Conservation (phyloP, 2,797 vertebrate species). For the Emys orbicularis region DNA sequence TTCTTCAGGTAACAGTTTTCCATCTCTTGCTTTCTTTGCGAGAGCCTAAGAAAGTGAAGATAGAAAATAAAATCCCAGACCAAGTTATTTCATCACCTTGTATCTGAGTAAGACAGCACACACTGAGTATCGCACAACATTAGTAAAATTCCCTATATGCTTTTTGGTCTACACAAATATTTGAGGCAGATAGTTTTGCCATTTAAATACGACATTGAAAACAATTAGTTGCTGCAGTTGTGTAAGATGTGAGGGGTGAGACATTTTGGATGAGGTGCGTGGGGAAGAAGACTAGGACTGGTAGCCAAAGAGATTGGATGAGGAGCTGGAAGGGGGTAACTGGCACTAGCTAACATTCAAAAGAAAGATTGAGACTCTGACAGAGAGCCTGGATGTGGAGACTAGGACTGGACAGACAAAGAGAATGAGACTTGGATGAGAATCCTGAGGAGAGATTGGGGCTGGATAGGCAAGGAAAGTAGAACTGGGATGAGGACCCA, state of each 20-base stretch:
- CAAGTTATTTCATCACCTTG: neutral
- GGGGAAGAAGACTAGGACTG: neutral
- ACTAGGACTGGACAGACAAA: neutral
- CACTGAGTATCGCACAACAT: neutral
- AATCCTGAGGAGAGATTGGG: neutral
- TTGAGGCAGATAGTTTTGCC: neutral
- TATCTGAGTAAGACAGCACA: neutral
- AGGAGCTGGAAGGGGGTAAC: neutral
- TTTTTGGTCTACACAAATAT: neutral
- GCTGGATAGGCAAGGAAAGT: neutral
- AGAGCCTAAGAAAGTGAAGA: slow-evolving; percentile 82
- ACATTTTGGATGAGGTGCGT: neutral
- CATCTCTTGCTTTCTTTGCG: slow-evolving; percentile 94
- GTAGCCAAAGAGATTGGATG: neutral
- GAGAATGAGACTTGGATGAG: neutral
- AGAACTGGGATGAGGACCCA: neutral
- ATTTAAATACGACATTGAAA: neutral
- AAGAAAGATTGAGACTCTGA: neutral
- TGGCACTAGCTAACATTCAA: neutral
- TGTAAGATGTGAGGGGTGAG: neutral
- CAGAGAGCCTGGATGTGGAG: neutral
- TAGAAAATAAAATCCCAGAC: neutral
- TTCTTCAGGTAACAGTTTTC: slow-evolving; percentile 95
- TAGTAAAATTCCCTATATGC: neutral
- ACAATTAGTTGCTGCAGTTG: neutral